Evolutionary conservation across 2,888 invertebrate species (phyloP), one percentile per base, ranked within the genome.

Genomic region (Thumatha senex): DNA sequence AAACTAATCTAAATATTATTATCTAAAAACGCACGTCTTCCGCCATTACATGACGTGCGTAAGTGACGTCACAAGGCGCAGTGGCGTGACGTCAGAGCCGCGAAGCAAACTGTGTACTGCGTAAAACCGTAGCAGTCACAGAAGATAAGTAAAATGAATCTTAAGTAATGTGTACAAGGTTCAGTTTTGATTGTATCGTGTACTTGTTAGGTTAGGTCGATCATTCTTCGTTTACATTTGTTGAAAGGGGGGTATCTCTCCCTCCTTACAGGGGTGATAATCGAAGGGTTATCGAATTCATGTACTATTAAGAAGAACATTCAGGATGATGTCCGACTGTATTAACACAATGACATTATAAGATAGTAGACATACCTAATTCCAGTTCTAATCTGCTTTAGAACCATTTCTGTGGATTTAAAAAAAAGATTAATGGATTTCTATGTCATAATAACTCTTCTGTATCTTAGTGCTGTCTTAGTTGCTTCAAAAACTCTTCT

Each of bases 31-130:
- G 2, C 18, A 24, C 5, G 5, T 24, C 18, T 24, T 24, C 18
- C 24, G 48, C 35, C 8, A 35, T 38, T 40, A 29, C 67, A 69
- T 78, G 73, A 76, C 71, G 67, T 63, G 67, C 61, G 55, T 55
- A 60, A 64, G 11, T 67, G 63, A 69, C 67, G 69, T 69, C 63
- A 69, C 52, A 55, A 12, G 45, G 52, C 51, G 51, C 42, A 41
- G 40, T 36, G 2, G 29, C 54, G 64, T 78, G 78, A 80, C 82
- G 82, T 80, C 74, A 73, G 59, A 46, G 30, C 46, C 48, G 31
- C 49, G 38, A 39, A 51, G 56, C 34, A n/a, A 43, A 43, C 51
- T 70, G 72, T 72, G 74, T 78, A 72, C 68, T 75, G 76, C 77
- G 79, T 75, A 80, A 71, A 66, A 77, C 67, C 70, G 70, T 66